Base-by-base conservation (phyloP, 1,140 invertebrate genomes). In the Sipha flava region DNA sequence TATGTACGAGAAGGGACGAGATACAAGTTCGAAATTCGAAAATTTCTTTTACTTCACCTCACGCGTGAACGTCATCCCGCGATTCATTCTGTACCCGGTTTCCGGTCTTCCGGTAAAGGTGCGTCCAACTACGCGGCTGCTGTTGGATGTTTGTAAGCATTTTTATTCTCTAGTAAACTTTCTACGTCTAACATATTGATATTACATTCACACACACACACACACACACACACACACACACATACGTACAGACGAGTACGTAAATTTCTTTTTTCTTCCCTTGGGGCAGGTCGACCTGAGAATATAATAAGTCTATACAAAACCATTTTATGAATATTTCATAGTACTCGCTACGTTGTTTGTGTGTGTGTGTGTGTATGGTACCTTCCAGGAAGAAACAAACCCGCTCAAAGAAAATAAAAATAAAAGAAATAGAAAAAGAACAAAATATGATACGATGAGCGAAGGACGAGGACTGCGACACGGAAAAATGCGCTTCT, bases 291-390 rank as follows among this genome's bases (percentile, higher is more conserved):
- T 52, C 23, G 66, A 70, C 66, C 29, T 37, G 45, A 73, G 26
- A 73, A 52, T 73, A 73, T 73, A 73, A 73, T 73, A 73, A 73
- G 70, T 73, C 70, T 73, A 52, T 31, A 52, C 43, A 29, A 73
- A 52, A 73, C 70, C 47, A 29, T 52, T 73, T 73, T 73, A 73
- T 73, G 70, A 73, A 73, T 73, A 73, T 73, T 73, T 73, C 70
- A 73, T 73, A 72, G 18, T 18, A 18, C 18, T 18, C 18, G 29
- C 62, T 5, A 3, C 31, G 34, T n/a, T 0, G 3, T 37, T 16
- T 37, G 59, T 10, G 29, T 7, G 31, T 62, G 59, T 37, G 18
- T 64, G 12, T 57, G 18, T 2, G 26, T 18, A 7, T n/a, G 18
- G 43, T 16, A 5, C 14, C 7, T 52, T 9, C 21, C 54, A 7